phyloP scores from a whole-genome alignment of 2,888 invertebrate species.

The Thymelicus lineola region DNA sequence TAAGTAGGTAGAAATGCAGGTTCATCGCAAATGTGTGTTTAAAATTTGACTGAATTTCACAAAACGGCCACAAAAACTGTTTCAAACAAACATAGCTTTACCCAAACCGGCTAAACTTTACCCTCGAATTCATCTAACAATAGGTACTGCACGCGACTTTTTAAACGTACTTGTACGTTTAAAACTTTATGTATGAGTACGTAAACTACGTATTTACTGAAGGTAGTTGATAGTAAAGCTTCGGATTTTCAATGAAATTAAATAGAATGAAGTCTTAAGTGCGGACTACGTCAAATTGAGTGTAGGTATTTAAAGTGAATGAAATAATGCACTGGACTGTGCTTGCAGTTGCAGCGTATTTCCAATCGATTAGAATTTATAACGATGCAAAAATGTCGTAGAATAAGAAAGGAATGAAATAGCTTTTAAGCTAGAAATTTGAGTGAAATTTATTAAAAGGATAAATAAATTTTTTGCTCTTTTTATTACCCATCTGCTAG shows the following conservation, averaged over 20 bases:
- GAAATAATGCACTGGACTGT: conserved; percentile 15
- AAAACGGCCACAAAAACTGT: too few relatives aligned
- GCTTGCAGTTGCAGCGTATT: conserved; percentile 1
- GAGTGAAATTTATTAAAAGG: too few relatives aligned
- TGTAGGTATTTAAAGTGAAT: conserved; percentile 13
- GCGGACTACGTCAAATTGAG: conserved; percentile 1
- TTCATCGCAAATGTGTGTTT: background rate
- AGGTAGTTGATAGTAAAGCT: conserved; percentile 1
- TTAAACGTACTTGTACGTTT: background rate
- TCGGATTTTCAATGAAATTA: conserved; percentile 18
- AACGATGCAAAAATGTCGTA: background rate
- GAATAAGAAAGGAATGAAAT: background rate
- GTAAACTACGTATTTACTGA: background rate
- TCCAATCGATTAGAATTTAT: conserved; percentile 12
- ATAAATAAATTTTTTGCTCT: too few relatives aligned
- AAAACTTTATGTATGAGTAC: conserved; percentile 6
- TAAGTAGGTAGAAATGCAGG: too few relatives aligned
- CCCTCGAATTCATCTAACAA: too few relatives aligned
- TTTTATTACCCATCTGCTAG: too few relatives aligned
- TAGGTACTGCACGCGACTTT: background rate
- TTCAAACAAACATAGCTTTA: too few relatives aligned
- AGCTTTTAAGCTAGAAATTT: too few relatives aligned
- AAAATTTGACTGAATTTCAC: too few relatives aligned
- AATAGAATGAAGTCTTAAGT: conserved; percentile 6
- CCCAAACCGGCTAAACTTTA: too few relatives aligned